Evolutionary conservation across 2,797 vertebrate species (phyloP).

Genomic region (Sparidentex hasta): DNA sequence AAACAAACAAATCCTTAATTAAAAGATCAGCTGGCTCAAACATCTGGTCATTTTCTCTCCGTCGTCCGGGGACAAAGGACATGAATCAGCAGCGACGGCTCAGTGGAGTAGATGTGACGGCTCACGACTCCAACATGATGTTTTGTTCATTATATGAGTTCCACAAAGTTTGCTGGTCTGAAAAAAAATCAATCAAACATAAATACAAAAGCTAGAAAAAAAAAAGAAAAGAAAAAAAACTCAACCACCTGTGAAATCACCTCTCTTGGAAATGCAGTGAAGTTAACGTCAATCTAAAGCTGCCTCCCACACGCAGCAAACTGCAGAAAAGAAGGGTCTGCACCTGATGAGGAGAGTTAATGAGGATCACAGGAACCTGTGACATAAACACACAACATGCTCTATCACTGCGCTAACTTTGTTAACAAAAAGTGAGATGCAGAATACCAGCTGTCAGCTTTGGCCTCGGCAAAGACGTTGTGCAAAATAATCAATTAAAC

Average conservation of each 20-base stretch:
- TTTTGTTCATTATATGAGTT: neutral
- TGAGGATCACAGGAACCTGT: slow-evolving; percentile 16
- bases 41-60: slow-evolving; percentile 7
- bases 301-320: slow-evolving; percentile 11
- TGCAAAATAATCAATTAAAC: slow-evolving; percentile 38
- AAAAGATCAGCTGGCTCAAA: slow-evolving; percentile 35
- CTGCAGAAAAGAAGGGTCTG: neutral
- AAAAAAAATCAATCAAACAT: no score
- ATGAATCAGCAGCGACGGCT: slow-evolving; percentile 19
- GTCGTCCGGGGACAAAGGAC: neutral
- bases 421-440: slow-evolving; percentile 31
- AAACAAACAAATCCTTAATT: slow-evolving; percentile 37
- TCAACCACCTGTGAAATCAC: neutral
- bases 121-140: neutral
- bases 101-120: neutral
- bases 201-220: no score
- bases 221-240: neutral
- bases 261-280: neutral
- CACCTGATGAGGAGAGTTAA: slow-evolving; percentile 22
- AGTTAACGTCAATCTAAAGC: neutral
- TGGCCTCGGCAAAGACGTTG: slow-evolving; percentile 34
- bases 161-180: no score
- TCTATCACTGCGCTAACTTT: slow-evolving; percentile 15
- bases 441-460: slow-evolving; percentile 50
- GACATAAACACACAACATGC: slow-evolving; percentile 19